Evolutionary conservation across 2,113 vertebrate genomes (phyloP), one percentile per base, ranked within the genome.

Genomic region (Malurus melanocephalus): DNA sequence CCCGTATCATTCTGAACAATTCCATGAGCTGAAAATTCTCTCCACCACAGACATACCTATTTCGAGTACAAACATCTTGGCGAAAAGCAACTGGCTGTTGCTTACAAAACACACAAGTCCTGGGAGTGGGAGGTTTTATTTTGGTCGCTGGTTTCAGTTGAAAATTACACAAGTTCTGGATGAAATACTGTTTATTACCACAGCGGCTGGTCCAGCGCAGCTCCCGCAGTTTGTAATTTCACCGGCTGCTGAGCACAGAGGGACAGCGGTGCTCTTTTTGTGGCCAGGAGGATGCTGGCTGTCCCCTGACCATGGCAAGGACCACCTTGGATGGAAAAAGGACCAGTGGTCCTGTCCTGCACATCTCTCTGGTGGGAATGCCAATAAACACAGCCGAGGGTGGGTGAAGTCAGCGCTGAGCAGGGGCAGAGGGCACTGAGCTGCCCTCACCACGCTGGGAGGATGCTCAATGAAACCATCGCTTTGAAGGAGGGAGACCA

Each of bases 101-200:
- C 87, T 89, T 91, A 77, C 79, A 85, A 92, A 94, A 85, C 89
- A 92, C 28, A 14, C 7, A 80, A 76, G 67, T 79, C 81, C 62
- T 79, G 62, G 51, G 91, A 87, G 86, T 87, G 87, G 92, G 87
- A 93, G 91, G 94, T 43, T 94, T 89, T 85, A 89, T 92, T 94
- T 93, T 87, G 62, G 81, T 78, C 55, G 48, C 40, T 66, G 27
- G n/a, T 77, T 87, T 87, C 7, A 10, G 78, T 13, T 33, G 55
- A 84, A 84, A 92, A 90, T 75, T 65, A 84, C 6, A 7, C 48
- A 69, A 85, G 19, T 59, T 28, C 62, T 79, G 71, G 46, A 73
- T 40, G 55, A 90, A 85, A 51, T 17, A 23, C 19, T 52, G 55
- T 89, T 89, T 87, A 66, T 43, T 35, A 48, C 43, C 75, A 52